A percentile compares a stretch with the other conserved stretches of the same genome.
Conservation (phyloP, 2,888 invertebrate species). For the Drosophila limbata region DNA sequence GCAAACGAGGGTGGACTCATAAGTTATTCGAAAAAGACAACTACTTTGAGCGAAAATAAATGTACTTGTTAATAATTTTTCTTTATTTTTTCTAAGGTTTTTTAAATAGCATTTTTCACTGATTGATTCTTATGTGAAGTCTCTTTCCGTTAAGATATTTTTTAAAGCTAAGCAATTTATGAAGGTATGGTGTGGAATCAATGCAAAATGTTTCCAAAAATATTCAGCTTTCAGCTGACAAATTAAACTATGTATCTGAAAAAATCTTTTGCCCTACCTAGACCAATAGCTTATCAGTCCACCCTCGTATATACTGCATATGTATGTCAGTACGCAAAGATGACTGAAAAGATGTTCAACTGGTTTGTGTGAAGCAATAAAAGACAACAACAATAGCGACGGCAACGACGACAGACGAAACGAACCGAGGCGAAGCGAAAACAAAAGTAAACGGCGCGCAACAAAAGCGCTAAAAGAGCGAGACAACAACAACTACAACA, state of each 20-base stretch:
- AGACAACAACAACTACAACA: constrained; percentile 20
- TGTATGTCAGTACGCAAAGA: constrained; percentile 26
- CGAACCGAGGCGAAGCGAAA: constrained; percentile 48
- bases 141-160: not conserved
- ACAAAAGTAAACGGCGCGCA: constrained; percentile 67
- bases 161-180: not conserved
- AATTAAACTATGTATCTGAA: no score
- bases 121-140: not conserved
- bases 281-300: not conserved
- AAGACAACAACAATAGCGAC: constrained; percentile 50
- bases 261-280: not conserved
- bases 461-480: constrained; percentile 56
- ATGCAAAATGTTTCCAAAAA: not conserved
- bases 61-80: not conserved
- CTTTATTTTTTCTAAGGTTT: no score
- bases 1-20: not conserved
- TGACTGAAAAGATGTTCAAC: constrained; percentile 70
- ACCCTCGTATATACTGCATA: constrained; percentile 1
- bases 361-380: constrained; percentile 70
- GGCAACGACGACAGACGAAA: constrained; percentile 19
- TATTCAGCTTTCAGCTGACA: not conserved
- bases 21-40: not conserved
- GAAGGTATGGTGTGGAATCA: no score
- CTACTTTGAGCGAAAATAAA: not conserved
- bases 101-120: no score